Evolutionary conservation across 2,797 vertebrate genomes (phyloP).

Genomic region (Macropus fuliginosus): DNA sequence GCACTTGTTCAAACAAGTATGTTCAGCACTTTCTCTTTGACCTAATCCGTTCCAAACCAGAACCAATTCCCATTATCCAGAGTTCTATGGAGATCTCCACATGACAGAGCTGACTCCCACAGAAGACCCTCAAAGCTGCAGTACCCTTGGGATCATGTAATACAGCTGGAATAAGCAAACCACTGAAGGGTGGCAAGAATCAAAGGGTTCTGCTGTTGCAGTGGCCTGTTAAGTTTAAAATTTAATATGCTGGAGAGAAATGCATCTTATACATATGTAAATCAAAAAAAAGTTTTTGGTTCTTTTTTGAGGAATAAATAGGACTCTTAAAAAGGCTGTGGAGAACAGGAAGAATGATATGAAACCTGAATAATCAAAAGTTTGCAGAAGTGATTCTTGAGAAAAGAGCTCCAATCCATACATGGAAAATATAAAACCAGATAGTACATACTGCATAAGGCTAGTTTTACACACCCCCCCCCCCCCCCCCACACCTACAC

Average conservation of each 20-base stretch:
- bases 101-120: neutral
- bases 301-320: neutral
- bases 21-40: neutral
- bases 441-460: neutral
- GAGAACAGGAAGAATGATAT: neutral
- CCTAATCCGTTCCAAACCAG: neutral
- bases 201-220: neutral
- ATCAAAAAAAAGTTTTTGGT: neutral
- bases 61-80: neutral
- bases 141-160: neutral
- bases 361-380: neutral
- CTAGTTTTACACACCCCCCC: neutral
- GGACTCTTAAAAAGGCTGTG: neutral
- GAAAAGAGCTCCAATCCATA: neutral
- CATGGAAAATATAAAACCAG: neutral
- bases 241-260: neutral
- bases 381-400: neutral
- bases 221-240: neutral
- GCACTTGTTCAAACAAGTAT: neutral
- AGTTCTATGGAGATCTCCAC: neutral
- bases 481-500: neutral
- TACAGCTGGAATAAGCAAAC: neutral
- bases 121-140: neutral
- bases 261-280: neutral
- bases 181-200: neutral